Evolutionary conservation across 30 jellyfish, hydroid and myxozoan species (phyloP).

Genomic region (Thelohanellus kitauei): DNA sequence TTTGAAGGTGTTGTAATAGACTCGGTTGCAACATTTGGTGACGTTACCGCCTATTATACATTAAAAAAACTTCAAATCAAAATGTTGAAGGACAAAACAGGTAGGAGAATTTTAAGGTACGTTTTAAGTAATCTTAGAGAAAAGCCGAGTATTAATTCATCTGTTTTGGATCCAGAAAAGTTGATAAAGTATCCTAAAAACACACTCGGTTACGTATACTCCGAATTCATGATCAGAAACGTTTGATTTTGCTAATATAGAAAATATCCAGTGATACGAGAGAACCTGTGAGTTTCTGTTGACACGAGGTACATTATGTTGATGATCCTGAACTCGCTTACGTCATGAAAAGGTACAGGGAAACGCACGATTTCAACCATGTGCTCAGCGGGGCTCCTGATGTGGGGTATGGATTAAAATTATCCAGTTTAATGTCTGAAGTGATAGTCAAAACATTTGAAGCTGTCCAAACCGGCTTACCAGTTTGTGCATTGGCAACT

Average conservation of each 20-base stretch:
- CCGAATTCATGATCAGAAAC: slow-evolving; percentile 32
- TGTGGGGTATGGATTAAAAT: slow-evolving; percentile 13
- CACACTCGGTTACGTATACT: slow-evolving; percentile 48
- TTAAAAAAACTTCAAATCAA: slow-evolving; percentile 15
- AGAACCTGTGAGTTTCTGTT: slow-evolving; percentile 14
- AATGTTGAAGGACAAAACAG: slow-evolving; percentile 54
- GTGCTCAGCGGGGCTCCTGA: slow-evolving; percentile 26
- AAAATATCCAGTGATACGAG: slow-evolving; percentile 27
- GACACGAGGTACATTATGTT: slow-evolving; percentile 22
- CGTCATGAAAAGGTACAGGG: slow-evolving; percentile 58
- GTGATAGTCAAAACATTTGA: slow-evolving; percentile 82
- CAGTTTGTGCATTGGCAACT: slow-evolving; percentile 6
- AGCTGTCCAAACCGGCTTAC: slow-evolving; percentile 40
- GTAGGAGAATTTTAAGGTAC: slow-evolving; percentile 28
- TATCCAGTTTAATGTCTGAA: slow-evolving; percentile 35
- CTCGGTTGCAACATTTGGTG: slow-evolving; percentile 83
- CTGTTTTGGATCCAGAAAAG: slow-evolving; percentile 14
- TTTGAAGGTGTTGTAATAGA: too few species aligned
- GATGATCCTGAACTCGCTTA: slow-evolving; percentile 64
- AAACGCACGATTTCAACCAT: slow-evolving; percentile 54
- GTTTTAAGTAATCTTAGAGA: slow-evolving; percentile 13
- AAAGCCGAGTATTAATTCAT: slow-evolving; percentile 30
- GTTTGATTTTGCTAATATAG: slow-evolving; percentile 13
- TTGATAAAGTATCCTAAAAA: slow-evolving; percentile 23
- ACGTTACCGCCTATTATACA: slow-evolving; percentile 28